Evolutionary conservation across 1,140 invertebrate species (phyloP).

Genomic region (Ooceraea biroi): DNA sequence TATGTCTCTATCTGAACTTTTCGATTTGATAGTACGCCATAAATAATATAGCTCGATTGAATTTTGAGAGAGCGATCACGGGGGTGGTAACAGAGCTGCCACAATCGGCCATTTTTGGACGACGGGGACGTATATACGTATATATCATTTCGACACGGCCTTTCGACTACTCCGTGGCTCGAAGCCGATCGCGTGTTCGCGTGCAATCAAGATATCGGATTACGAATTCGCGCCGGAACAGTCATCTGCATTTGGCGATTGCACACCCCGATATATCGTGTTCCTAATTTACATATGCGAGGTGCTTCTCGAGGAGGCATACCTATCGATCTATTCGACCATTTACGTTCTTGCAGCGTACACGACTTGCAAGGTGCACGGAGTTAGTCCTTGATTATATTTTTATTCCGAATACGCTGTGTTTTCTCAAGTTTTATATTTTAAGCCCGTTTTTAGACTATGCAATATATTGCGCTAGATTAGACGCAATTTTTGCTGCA

Average conservation of each 20-base stretch:
- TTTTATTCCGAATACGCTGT: conserved; percentile 6
- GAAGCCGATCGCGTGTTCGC: conserved; percentile 73
- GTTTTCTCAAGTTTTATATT: background rate
- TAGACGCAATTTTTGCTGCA: too few relatives aligned
- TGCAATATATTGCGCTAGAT: too few relatives aligned
- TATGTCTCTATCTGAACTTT: background rate
- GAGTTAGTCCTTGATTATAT: conserved; percentile 18
- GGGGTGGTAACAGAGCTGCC: background rate
- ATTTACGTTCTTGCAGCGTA: conserved; percentile 24
- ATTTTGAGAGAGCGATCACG: background rate
- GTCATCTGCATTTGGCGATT: conserved; percentile 78
- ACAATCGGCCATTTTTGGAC: conserved; percentile 17
- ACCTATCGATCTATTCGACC: conserved; percentile 63
- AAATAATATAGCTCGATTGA: background rate
- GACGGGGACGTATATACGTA: background rate
- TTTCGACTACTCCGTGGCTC: conserved; percentile 42
- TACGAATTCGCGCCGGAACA: conserved; percentile 80
- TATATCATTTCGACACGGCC: conserved; percentile 16
- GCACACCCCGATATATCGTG: conserved; percentile 68
- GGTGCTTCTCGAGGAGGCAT: conserved; percentile 35
- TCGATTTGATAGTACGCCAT: background rate
- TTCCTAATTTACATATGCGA: conserved; percentile 60
- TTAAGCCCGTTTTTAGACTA: too few relatives aligned
- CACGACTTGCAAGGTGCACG: background rate
- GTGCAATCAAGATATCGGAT: conserved; percentile 77